Evolutionary conservation across 2,797 vertebrate species (phyloP).

Genomic region (Sebastes paucispinis): DNA sequence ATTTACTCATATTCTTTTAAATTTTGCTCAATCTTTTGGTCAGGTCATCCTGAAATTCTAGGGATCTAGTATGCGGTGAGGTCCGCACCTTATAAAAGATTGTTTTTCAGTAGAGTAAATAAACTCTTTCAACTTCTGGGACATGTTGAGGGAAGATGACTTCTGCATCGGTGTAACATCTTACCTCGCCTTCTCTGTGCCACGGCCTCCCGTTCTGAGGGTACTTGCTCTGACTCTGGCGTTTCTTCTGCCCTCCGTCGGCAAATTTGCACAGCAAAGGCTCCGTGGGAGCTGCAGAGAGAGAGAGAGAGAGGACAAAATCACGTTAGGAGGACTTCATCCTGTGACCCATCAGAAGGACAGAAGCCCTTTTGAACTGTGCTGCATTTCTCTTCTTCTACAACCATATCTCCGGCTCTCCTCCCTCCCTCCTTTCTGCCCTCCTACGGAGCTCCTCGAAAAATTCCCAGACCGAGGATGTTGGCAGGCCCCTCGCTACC

Average conservation of each 20-base stretch:
- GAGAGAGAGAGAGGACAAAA: constrained; percentile 74
- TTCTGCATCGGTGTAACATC: constrained; percentile 39
- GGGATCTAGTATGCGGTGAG: not conserved
- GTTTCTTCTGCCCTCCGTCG: constrained; percentile 97
- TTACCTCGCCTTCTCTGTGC: constrained; percentile 97
- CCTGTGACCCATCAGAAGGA: constrained; percentile 67
- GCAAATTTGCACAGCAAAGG: constrained; percentile 99
- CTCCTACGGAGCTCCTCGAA: constrained; percentile 59
- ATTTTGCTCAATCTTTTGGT: fast-evolving
- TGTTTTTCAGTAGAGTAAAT: not conserved
- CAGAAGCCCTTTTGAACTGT: constrained; percentile 76
- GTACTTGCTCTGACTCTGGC: constrained; percentile 97
- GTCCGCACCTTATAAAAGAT: not conserved
- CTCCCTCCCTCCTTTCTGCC: constrained; percentile 9
- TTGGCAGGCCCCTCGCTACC: constrained; percentile 75
- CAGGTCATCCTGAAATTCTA: not conserved
- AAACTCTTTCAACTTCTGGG: not conserved
- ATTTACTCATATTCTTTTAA: not conserved
- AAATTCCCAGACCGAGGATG: constrained; percentile 73
- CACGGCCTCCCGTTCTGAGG: constrained; percentile 95
- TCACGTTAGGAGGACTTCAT: constrained; percentile 32
- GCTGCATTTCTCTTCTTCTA: constrained; percentile 14
- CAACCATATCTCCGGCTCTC: not conserved
- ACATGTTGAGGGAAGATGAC: not conserved
- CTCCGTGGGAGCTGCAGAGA: constrained; percentile 91